Percentiles rank a stretch among this genome's conserved stretches.
phyloP scores from a whole-genome alignment of 2,797 vertebrate genomes.

The Sebastolobus alascanus region DNA sequence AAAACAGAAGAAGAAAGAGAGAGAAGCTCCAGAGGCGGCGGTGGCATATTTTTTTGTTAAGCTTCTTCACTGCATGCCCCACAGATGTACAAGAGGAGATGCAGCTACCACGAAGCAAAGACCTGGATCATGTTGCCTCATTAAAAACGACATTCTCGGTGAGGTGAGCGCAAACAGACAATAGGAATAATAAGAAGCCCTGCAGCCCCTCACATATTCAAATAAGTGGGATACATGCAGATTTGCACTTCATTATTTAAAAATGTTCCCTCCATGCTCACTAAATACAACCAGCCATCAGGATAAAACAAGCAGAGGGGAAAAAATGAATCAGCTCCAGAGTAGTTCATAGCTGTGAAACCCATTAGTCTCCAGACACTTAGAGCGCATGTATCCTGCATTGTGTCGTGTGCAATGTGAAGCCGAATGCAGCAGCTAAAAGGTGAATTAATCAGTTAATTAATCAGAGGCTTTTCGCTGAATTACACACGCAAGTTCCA shows the following conservation, averaged over 20 bases:
- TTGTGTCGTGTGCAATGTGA: constrained; percentile 19
- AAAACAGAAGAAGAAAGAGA: constrained; percentile 22
- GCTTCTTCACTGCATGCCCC: constrained; percentile 53
- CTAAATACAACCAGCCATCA: constrained; percentile 41
- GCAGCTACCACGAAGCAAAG: constrained; percentile 36
- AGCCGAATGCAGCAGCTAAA: constrained; percentile 31
- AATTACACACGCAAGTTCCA: constrained; percentile 27
- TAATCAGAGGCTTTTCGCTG: constrained; percentile 52
- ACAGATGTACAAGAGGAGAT: constrained; percentile 51
- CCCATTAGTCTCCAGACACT: constrained; percentile 63
- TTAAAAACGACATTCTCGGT: constrained; percentile 58
- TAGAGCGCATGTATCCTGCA: constrained; percentile 27
- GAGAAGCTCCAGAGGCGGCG: constrained; percentile 16
- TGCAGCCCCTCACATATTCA: constrained; percentile 60
- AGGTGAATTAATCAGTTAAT: constrained; percentile 69
- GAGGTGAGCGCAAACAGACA: constrained; percentile 64
- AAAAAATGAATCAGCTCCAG: constrained; percentile 20
- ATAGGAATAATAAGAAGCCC: constrained; percentile 63
- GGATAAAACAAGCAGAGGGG: constrained; percentile 28
- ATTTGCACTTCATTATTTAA: constrained; percentile 69
- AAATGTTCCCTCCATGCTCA: constrained; percentile 40
- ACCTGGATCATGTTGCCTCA: constrained; percentile 63
- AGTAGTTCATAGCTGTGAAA: constrained; percentile 43
- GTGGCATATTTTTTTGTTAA: constrained; percentile 57
- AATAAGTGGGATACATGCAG: constrained; percentile 60